Percentiles rank a stretch among this genome's conserved stretches.
Evolutionary conservation across 1,140 invertebrate genomes (phyloP).

Genomic region (Harpegnathos saltator): DNA sequence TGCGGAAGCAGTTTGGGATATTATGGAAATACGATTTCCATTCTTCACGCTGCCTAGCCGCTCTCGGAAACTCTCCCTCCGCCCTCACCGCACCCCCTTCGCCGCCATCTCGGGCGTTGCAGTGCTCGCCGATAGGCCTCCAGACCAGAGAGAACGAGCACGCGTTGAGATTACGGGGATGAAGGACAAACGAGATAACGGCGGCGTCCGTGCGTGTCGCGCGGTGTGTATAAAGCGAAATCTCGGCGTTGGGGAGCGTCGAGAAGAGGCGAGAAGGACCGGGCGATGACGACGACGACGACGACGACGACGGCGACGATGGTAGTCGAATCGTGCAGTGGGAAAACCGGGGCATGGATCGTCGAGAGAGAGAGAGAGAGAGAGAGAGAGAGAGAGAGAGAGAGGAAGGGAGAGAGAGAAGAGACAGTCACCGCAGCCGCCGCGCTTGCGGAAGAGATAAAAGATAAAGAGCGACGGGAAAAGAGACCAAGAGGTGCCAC

Average conservation of each 20-base stretch:
- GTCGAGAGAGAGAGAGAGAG: not conserved
- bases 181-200: constrained; percentile 18
- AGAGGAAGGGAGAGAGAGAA: too few relatives aligned
- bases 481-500: constrained; percentile 48
- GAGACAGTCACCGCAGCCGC: not conserved
- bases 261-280: not conserved
- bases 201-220: constrained; percentile 1
- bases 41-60: constrained; percentile 45
- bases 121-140: not conserved
- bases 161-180: constrained; percentile 19
- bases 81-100: not conserved
- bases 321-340: constrained; percentile 15
- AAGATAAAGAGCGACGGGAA: constrained; percentile 34
- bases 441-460: constrained; percentile 33
- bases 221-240: constrained; percentile 4
- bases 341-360: constrained; percentile 31
- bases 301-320: not conserved
- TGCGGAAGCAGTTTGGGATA: constrained; percentile 55
- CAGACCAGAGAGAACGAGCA: not conserved
- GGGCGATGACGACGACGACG: too few relatives aligned
- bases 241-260: constrained; percentile 2
- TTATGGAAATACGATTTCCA: constrained; percentile 61
- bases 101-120: too few relatives aligned
- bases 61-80: constrained; percentile 22
- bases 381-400: not conserved